Evolutionary conservation across 2,113 vertebrate species (phyloP).

Genomic region (Dissostichus mawsoni): DNA sequence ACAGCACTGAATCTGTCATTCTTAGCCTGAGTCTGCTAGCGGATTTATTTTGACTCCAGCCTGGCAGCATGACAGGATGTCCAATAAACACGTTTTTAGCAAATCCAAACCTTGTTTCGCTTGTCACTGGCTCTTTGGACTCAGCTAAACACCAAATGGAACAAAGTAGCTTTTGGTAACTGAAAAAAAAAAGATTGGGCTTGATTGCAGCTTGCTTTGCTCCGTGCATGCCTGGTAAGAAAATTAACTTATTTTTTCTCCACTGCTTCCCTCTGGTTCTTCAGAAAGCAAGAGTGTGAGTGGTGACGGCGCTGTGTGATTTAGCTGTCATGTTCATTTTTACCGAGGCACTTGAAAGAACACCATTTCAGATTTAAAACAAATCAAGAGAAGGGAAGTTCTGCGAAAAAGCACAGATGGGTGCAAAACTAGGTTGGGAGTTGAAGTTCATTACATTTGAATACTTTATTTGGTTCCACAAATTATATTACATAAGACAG

Average conservation of each 20-base stretch:
- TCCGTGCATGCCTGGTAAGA: background rate
- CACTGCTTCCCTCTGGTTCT: background rate
- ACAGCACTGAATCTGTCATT: conserved; percentile 15
- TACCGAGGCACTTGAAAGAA: conserved; percentile 8
- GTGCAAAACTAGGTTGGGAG: background rate
- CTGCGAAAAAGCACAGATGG: conserved; percentile 1
- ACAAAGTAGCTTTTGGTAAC: conserved; percentile 5
- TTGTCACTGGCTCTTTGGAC: conserved; percentile 29
- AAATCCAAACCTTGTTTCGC: conserved; percentile 18
- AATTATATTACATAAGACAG: no score
- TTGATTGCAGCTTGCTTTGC: background rate
- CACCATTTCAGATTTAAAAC: conserved; percentile 6
- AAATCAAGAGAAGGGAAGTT: conserved; percentile 17
- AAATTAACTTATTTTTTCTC: background rate
- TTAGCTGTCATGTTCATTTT: conserved; percentile 45
- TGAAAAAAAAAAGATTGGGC: background rate
- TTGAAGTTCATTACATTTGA: background rate
- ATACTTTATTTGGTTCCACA: no score
- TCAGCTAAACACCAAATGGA: background rate
- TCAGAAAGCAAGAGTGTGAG: background rate
- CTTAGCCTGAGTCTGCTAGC: background rate
- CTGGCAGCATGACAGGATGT: conserved; percentile 47
- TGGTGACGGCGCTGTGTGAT: conserved; percentile 7
- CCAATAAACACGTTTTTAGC: conserved; percentile 39
- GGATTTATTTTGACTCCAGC: conserved; percentile 51